These are phyloP conservation scores for Drosophila ohnishii DNA, from an alignment of 1,140 invertebrate species.

Conservation along the genomic window DNA sequence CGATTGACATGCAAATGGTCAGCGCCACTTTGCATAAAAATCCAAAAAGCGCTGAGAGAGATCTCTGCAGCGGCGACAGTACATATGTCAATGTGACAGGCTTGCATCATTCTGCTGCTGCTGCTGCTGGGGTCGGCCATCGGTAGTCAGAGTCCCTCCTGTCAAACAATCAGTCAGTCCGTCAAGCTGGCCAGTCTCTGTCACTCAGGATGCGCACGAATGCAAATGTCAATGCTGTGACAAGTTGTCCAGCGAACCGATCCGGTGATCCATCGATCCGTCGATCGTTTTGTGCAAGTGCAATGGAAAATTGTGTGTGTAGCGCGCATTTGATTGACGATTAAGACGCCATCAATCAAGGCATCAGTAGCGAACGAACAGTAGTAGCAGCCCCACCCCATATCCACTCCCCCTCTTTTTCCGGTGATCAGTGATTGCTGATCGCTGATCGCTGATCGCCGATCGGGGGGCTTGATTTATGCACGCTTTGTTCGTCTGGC, in stretches of 20 bases:
- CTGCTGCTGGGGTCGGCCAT: conserved; percentile 18
- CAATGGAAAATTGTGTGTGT: conserved; percentile 71
- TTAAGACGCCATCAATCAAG: conserved; percentile 82
- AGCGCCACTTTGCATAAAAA: conserved; percentile 69
- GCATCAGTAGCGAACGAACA: conserved; percentile 59
- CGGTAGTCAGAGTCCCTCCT: conserved; percentile 17
- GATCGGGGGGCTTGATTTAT: conserved; percentile 69
- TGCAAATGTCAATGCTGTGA: conserved; percentile 80
- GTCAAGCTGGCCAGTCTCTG: conserved; percentile 59
- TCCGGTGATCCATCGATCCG: conserved; percentile 41
- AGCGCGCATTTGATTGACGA: conserved; percentile 80
- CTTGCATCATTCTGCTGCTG: conserved; percentile 53
- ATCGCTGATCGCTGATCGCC: conserved; percentile 48
- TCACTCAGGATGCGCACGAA: conserved; percentile 78
- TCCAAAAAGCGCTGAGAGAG: conserved; percentile 19
- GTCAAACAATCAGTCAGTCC: conserved; percentile 80
- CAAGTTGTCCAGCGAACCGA: conserved; percentile 66
- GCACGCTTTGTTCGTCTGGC: conserved; percentile 67
- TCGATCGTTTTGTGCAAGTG: conserved; percentile 42
- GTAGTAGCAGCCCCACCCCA: conserved; percentile 41
- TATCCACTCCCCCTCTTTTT: conserved; percentile 27
- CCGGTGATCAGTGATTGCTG: conserved; percentile 34
- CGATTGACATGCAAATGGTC: conserved; percentile 80
- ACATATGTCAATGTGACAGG: conserved; percentile 78
- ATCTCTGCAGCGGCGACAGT: conserved; percentile 49